phyloP scores from a whole-genome alignment of 2,113 vertebrate species.

The Ceyx margarethae region DNA sequence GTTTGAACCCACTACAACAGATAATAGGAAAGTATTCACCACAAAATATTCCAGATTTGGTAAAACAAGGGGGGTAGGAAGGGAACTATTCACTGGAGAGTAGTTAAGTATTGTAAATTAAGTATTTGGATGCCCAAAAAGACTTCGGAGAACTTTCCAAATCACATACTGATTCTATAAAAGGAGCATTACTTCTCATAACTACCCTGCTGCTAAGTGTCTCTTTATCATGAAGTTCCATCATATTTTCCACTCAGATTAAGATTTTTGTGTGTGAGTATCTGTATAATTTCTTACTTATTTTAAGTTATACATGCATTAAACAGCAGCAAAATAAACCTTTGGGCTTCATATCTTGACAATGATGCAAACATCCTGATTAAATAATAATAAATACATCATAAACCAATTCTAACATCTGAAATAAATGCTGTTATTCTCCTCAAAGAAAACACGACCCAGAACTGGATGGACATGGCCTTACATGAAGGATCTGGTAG shows the following conservation, averaged over 20 bases:
- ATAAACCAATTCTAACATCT: background rate
- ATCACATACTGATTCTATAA: background rate
- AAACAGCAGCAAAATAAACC: constrained; percentile 29
- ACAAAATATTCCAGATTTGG: background rate
- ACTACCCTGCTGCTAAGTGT: background rate
- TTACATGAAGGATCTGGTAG: constrained; percentile 84
- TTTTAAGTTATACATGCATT: background rate
- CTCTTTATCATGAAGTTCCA: background rate
- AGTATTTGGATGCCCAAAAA: background rate
- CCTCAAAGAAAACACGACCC: background rate
- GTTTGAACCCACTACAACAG: background rate
- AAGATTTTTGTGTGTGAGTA: background rate
- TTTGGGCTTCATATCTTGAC: background rate
- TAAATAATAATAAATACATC: too few species aligned
- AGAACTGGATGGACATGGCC: constrained; percentile 5
- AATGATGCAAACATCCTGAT: background rate
- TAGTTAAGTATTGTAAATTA: background rate
- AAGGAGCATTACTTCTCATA: background rate
- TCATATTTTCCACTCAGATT: background rate
- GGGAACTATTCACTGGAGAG: fast-evolving
- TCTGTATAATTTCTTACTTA: background rate
- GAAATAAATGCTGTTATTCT: background rate
- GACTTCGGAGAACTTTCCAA: background rate
- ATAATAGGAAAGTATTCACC: background rate
- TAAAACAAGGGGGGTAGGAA: background rate